These are phyloP conservation scores for Cyanoramphus novaezelandiae DNA, from an alignment of 2,113 vertebrate genomes.

Conservation along the genomic window DNA sequence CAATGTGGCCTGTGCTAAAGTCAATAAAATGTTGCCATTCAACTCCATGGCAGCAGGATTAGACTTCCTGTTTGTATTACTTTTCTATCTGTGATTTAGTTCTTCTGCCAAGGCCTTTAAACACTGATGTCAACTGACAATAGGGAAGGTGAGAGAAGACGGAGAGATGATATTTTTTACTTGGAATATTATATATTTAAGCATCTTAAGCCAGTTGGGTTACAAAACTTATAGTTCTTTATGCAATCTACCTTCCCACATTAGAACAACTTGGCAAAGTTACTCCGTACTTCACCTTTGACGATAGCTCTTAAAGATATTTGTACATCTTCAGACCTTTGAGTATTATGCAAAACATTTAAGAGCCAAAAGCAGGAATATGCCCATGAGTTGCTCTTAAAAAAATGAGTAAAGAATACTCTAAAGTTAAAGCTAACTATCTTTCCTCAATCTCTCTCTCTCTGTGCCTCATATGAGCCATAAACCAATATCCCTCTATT, in stretches of 20 bases:
- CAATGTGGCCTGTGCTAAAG: not conserved
- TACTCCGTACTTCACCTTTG: not conserved
- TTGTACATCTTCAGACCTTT: not conserved
- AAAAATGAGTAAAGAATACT: not conserved
- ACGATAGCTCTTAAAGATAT: not conserved
- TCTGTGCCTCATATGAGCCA: not conserved
- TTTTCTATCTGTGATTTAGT: slow-evolving; percentile 10
- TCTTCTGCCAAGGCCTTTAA: slow-evolving; percentile 27
- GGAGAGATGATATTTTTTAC: not conserved
- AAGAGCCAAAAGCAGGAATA: not conserved
- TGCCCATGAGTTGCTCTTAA: not conserved
- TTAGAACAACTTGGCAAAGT: not conserved
- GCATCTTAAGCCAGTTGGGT: not conserved
- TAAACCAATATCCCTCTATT: not conserved
- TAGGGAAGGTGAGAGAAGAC: not conserved
- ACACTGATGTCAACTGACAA: not conserved
- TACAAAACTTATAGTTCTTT: not conserved
- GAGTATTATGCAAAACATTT: not conserved
- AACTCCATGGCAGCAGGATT: slow-evolving; percentile 8
- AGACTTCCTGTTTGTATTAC: slow-evolving; percentile 32
- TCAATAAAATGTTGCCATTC: slow-evolving; percentile 3
- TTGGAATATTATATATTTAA: not conserved
- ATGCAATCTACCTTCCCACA: not conserved
- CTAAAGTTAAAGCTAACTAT: not conserved
- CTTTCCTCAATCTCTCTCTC: not conserved